Base-by-base conservation (phyloP, 2,797 vertebrate species). In the Mareca strepera region DNA sequence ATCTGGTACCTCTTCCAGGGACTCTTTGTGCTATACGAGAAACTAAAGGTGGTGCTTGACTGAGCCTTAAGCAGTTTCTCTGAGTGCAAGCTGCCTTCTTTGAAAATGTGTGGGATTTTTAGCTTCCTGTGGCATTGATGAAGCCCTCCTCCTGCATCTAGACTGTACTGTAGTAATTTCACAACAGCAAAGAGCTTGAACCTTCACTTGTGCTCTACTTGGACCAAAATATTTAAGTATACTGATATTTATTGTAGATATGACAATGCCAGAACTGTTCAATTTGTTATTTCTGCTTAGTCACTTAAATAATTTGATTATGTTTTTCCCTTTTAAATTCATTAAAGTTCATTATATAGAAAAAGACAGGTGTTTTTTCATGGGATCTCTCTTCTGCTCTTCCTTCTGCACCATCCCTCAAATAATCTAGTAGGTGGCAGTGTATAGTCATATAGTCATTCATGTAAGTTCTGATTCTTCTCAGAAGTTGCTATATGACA, bases 111-210 rank as follows among this genome's bases (percentile, higher is more conserved):
- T 9, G 41, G 25, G 15, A 15, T 7, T 66, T 85, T 80, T 46
- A 58, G 4, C 31, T 80, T 58, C 5, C 6, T 28, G 1, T 0
- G 0, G 4, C 39, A 26, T 68, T 44, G 11, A 2, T 44, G 37
- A 58, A 33, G 12, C 5, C 1, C 5, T 72, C 22, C 43, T 68
- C 5, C 1, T 26, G 11, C 41, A 20, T 33, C 43, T 76, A 21
- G 11, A 7, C 20, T 72, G 35, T 8, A 12, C 18, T 44, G 31
- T 23, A 35, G 35, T 6, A 28, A 50, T 29, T 53, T 43, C 44
- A 31, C 11, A 48, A 11, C 8, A 52, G 26, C 72, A 69, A 62
- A 74, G 35, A n/a, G 28, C 39, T 5, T 66, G 56, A 81, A 8
- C 41, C 25, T 50, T 62, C 16, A 7, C 11, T 56, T 25, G 5